Evolutionary conservation across 1,140 invertebrate genomes (phyloP).

Genomic region (Diachasmimorpha longicaudata): DNA sequence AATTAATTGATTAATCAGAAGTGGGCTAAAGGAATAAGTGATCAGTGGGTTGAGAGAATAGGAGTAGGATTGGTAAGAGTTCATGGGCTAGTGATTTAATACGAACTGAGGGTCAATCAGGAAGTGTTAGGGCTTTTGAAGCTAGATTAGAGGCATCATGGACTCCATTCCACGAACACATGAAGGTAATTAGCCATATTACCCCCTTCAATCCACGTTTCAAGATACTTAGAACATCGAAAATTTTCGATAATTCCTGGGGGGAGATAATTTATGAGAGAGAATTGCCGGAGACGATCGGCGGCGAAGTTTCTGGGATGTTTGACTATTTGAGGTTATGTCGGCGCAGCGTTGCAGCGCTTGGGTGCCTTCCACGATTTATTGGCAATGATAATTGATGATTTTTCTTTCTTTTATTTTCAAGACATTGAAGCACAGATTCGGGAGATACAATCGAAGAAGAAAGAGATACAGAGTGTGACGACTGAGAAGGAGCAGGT

Average conservation of each 20-base stretch:
- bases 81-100: background rate
- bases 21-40: too few species aligned
- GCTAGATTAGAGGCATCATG: slow-evolving; percentile 60
- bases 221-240: background rate
- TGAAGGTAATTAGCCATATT: slow-evolving; percentile 69
- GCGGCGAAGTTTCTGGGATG: background rate
- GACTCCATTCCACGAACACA: slow-evolving; percentile 79
- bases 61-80: too few species aligned
- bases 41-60: too few species aligned
- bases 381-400: too few species aligned
- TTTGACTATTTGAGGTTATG: background rate
- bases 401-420: slow-evolving; percentile 41
- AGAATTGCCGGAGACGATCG: background rate
- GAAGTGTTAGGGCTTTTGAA: background rate
- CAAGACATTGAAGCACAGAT: slow-evolving; percentile 95
- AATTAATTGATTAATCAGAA: too few species aligned
- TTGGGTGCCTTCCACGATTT: background rate
- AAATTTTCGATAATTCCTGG: too few species aligned
- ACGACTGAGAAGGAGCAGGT: slow-evolving; percentile 74
- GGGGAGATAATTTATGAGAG: background rate
- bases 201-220: background rate
- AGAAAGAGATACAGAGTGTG: slow-evolving; percentile 74
- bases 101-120: background rate
- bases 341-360: background rate
- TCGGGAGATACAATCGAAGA: slow-evolving; percentile 86